Evolutionary conservation across 2,797 vertebrate species (phyloP).

Genomic region (Enteromius argenteus): DNA sequence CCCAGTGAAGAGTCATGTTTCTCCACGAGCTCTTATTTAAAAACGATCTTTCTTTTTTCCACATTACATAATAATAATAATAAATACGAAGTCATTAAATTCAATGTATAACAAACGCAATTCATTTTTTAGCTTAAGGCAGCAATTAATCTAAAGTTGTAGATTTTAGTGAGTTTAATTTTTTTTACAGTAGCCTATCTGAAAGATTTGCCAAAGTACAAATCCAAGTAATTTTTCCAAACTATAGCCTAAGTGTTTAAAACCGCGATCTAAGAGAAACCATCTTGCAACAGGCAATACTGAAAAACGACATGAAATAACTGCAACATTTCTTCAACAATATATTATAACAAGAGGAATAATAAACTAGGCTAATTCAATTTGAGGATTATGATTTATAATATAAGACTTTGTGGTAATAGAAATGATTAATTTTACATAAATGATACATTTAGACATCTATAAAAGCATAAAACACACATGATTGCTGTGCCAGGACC

Average conservation of each 20-base stretch:
- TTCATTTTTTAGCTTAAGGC: neutral
- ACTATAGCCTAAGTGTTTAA: conserved; percentile 4
- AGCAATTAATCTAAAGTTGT: neutral
- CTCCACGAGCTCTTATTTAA: neutral
- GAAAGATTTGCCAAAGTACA: neutral
- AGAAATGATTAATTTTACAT: neutral
- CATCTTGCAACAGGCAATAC: neutral
- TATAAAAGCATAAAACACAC: neutral
- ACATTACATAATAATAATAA: neutral
- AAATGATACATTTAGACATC: neutral
- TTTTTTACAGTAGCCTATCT: neutral
- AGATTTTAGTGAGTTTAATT: neutral
- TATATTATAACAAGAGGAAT: neutral
- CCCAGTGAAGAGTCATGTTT: neutral
- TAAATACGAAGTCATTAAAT: neutral
- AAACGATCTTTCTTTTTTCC: neutral
- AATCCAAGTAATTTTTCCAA: neutral
- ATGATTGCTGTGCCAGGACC: neutral
- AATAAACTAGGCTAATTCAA: neutral
- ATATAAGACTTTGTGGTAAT: neutral
- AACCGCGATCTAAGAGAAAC: neutral
- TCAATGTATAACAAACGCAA: neutral
- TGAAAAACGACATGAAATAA: neutral
- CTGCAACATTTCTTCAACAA: neutral
- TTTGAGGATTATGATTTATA: too few species aligned